Conservation (phyloP, 2,888 invertebrate species). For the Aleiodes testaceus region DNA sequence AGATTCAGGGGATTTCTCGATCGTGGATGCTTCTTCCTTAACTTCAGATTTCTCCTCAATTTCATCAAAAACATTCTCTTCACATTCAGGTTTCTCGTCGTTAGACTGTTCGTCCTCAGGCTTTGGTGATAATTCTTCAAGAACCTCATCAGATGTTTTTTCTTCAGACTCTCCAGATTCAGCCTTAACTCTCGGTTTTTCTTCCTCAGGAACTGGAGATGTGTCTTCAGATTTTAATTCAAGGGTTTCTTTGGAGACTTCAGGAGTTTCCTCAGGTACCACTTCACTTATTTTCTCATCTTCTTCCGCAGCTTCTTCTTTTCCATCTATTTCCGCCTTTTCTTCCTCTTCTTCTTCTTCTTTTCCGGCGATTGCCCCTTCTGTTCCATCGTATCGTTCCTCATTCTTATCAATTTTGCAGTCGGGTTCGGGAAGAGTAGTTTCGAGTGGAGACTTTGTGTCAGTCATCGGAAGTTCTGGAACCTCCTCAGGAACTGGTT, state of each 20-base stretch:
- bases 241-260: too few species aligned
- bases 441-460: background rate
- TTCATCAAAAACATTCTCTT: background rate
- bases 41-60: background rate
- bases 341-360: slow-evolving; percentile 27
- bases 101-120: background rate
- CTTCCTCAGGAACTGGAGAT: background rate
- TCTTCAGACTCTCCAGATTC: slow-evolving; percentile 29
- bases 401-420: slow-evolving; percentile 20
- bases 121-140: background rate
- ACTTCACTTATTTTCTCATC: slow-evolving; percentile 30
- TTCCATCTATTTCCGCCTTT: slow-evolving; percentile 41
- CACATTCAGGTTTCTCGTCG: background rate
- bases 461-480: background rate
- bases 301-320: slow-evolving; percentile 39
- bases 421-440: background rate
- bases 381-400: slow-evolving; percentile 24
- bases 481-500: slow-evolving; percentile 1
- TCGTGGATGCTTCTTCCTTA: background rate
- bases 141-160: slow-evolving; percentile 43
- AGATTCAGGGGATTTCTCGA: background rate
- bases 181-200: slow-evolving; percentile 12
- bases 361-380: slow-evolving; percentile 30
- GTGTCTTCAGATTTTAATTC: too few species aligned
- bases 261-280: slow-evolving; percentile 38